Evolutionary conservation across 2,113 vertebrate species (phyloP).

Genomic region (Gorsachius goisagi): DNA sequence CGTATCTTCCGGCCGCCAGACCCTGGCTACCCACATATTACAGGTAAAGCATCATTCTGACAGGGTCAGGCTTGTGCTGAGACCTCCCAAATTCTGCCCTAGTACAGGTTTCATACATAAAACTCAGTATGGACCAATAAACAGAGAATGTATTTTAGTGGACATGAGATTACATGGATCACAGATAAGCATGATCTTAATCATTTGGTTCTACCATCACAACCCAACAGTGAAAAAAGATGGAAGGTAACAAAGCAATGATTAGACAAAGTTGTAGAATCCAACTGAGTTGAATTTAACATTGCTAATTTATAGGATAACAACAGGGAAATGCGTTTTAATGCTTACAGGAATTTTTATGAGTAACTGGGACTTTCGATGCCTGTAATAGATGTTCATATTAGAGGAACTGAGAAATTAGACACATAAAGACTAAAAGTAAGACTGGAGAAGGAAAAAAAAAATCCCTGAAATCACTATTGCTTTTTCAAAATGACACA

Average conservation of each 20-base stretch:
- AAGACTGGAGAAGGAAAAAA: background rate
- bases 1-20: too few species aligned
- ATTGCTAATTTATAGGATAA: background rate
- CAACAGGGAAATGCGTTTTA: background rate
- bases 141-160: background rate
- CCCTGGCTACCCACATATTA: too few species aligned
- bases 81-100: background rate
- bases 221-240: background rate
- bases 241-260: background rate
- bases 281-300: background rate
- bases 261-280: background rate
- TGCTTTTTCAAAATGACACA: background rate
- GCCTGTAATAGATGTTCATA: background rate
- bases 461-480: background rate
- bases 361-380: background rate
- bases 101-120: background rate
- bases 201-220: background rate
- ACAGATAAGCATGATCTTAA: background rate
- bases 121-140: background rate
- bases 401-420: background rate
- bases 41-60: background rate
- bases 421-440: background rate
- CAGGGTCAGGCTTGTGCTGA: background rate
- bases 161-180: background rate
- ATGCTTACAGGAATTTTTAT: background rate